phyloP scores from a whole-genome alignment of 1,140 invertebrate species.

The Goniozus legneri region DNA sequence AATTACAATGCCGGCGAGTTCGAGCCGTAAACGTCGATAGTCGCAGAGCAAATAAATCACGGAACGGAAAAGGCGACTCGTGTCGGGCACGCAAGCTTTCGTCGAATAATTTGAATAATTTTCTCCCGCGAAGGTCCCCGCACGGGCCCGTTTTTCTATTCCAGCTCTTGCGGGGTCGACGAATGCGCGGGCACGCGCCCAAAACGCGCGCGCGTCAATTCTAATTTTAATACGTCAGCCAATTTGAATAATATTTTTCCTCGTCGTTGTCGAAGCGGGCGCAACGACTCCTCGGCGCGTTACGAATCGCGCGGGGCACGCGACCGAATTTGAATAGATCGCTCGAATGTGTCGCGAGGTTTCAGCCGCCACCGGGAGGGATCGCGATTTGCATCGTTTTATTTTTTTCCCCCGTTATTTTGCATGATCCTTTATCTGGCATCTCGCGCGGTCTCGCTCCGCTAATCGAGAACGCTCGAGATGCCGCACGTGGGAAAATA shows the following conservation, averaged over 20 bases:
- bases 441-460: too few relatives aligned
- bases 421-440: too few relatives aligned
- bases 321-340: conserved; percentile 41
- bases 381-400: conserved; percentile 37
- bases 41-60: conserved; percentile 31
- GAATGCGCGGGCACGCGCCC: not conserved
- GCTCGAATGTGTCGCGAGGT: too few relatives aligned
- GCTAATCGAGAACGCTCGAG: too few relatives aligned
- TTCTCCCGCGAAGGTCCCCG: conserved; percentile 11
- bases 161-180: too few relatives aligned
- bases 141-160: conserved; percentile 10
- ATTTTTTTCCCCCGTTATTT: too few relatives aligned
- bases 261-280: too few relatives aligned
- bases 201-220: not conserved
- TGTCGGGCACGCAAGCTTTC: too few relatives aligned
- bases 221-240: not conserved
- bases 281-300: too few relatives aligned
- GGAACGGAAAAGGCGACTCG: too few relatives aligned
- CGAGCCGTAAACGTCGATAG: conserved; percentile 7
- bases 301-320: conserved; percentile 30
- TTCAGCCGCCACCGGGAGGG: conserved; percentile 19
- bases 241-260: too few relatives aligned
- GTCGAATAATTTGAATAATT: conserved; percentile 40
- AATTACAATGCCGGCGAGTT: conserved; percentile 12
- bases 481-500: too few relatives aligned